Conservation (phyloP, 2,113 vertebrate species). For the Proterorhinus semilunaris region DNA sequence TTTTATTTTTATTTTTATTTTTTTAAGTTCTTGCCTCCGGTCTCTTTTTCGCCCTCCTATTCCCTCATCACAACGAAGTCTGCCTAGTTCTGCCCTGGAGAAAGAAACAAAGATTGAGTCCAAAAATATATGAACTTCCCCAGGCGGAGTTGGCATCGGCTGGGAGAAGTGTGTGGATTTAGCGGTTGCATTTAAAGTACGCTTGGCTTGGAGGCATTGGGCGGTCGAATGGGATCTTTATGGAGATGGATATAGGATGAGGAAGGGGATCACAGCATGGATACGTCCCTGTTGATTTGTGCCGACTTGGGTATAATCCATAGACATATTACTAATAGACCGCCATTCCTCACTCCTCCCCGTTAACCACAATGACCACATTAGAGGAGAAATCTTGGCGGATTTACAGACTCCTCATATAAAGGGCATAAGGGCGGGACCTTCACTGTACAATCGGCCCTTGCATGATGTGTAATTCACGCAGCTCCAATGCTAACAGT, state of each 20-base stretch:
- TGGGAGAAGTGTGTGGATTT: constrained; percentile 40
- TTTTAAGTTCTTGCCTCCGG: constrained; percentile 31
- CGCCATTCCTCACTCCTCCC: too few relatives aligned
- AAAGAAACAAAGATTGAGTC: constrained; percentile 54
- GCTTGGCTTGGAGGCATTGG: constrained; percentile 39
- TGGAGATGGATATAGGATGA: constrained; percentile 21
- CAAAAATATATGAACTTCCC: constrained; percentile 58
- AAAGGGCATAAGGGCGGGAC: too few relatives aligned
- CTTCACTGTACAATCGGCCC: too few relatives aligned
- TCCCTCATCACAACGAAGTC: constrained; percentile 32
- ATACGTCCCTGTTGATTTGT: constrained; percentile 10
- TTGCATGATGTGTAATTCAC: too few relatives aligned
- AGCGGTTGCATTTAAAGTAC: constrained; percentile 47
- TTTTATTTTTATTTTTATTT: constrained; percentile 40
- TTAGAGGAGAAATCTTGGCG: too few relatives aligned
- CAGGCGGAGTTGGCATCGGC: constrained; percentile 33
- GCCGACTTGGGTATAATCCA: constrained; percentile 15
- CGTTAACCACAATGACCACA: too few relatives aligned
- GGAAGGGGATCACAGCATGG: constrained; percentile 28
- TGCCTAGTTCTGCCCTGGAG: constrained; percentile 41
- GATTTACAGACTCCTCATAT: too few relatives aligned
- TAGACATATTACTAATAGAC: background rate
- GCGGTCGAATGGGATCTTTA: constrained; percentile 30
- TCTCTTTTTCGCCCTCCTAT: constrained; percentile 45
- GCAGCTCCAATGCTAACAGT: too few relatives aligned